Evolutionary conservation across 2,113 vertebrate species (phyloP), one percentile per base, ranked within the genome.

Genomic region (Lagenorhynchus albirostris): DNA sequence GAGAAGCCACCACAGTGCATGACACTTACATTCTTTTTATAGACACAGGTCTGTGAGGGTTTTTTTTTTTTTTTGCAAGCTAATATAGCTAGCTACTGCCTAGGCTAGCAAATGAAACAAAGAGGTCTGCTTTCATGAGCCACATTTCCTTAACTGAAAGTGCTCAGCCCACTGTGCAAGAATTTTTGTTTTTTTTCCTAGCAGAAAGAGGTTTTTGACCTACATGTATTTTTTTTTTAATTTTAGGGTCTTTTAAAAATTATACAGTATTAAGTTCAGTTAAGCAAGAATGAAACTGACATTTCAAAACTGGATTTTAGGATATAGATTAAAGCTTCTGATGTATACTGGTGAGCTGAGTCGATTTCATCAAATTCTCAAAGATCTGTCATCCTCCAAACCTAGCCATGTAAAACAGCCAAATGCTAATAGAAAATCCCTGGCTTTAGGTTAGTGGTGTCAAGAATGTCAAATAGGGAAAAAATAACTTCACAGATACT

Each of bases 21-120:
- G 65, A 65, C 41, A 81, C 62, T 80, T 77, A 91, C 13, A 36
- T 89, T 89, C 9, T 94, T 98, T 98, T 98, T 55, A 79, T 89
- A 97, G 95, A 81, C 96, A 60, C 23, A 79, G 96, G 83, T 97
- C 79, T 90, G 21, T 73, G 58, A 31, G 13, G 65, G 26, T 85
- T 91, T 55, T 36, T 88, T 60, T 26, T 36, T 4, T 0, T 50
- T 92, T 90, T 87, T 88, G 47, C 50, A 96, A 58, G 20, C 71
- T 90, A 84, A 85, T 92, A 77, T 67, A 89, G 73, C 20, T 73
- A 91, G 65, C 50, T 96, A 53, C 60, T 95, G 81, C 80, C 31
- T 71, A 13, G 13, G 3, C 25, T 21, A 96, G 93, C 76, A 92
- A 96, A 95, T 26, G 41, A 87, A 97, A 96, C 25, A 63, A 95